Evolutionary conservation across 1,140 invertebrate species (phyloP).

Genomic region (Drosophila subpulchrella): DNA sequence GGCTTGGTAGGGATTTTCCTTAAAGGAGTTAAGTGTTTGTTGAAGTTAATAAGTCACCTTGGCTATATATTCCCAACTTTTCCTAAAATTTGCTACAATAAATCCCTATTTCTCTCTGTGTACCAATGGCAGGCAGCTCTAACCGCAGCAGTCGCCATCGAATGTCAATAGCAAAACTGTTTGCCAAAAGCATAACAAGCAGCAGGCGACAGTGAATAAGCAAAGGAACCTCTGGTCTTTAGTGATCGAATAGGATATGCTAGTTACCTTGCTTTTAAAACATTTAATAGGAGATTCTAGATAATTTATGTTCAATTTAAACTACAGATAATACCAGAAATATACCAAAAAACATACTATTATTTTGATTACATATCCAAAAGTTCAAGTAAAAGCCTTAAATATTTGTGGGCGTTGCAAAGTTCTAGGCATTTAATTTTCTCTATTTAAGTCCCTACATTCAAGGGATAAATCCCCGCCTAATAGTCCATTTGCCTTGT

Average conservation of each 20-base stretch:
- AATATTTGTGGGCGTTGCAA: too few relatives aligned
- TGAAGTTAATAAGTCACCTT: too few relatives aligned
- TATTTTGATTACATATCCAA: too few relatives aligned
- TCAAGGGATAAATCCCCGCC: background rate
- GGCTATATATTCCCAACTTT: too few relatives aligned
- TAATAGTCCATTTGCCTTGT: background rate
- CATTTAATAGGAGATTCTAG: too few relatives aligned
- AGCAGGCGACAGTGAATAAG: conserved; percentile 29
- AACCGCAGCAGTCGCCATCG: conserved; percentile 51
- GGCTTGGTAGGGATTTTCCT: too few relatives aligned
- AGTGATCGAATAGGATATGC: conserved; percentile 16
- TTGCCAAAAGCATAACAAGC: conserved; percentile 63
- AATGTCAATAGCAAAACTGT: conserved; percentile 78
- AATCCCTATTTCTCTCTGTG: background rate
- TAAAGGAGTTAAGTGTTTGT: too few relatives aligned
- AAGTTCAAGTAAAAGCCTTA: too few relatives aligned
- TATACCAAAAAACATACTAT: background rate
- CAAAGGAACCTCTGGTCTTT: conserved; percentile 7
- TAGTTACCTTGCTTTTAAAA: background rate
- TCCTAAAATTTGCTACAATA: background rate
- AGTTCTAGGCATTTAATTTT: background rate
- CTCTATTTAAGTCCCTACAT: background rate
- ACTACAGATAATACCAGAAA: background rate
- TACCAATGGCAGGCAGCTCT: conserved; percentile 1
- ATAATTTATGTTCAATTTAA: background rate